Base-by-base conservation (phyloP, 2,797 vertebrate genomes). In the Cirrhinus molitorella region DNA sequence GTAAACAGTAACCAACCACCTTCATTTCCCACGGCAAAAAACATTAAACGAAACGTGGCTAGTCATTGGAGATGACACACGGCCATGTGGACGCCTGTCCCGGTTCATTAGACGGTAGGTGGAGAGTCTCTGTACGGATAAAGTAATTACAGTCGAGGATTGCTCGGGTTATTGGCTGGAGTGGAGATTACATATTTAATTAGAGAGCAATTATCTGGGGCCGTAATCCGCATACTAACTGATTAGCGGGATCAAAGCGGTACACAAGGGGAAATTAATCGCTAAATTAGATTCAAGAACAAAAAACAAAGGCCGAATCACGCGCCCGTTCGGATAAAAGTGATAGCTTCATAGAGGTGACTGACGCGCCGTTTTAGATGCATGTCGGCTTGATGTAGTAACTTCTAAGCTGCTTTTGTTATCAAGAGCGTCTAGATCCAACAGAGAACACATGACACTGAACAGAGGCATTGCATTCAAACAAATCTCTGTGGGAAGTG, bases 121-220 rank as follows among this genome's bases (percentile, higher is more conserved):
- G 73, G 81, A 83, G 81, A 83, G 73, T 70, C 81, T 77, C 74
- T 25, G 74, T 78, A 47, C 40, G 74, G 74, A 78, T 77, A 78
- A 83, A 83, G 82, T 83, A 78, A 78, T 83, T 83, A 83, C 81
- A 76, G 59, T 43, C 2, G 61, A 83, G 81, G 81, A 83, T 70
- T 78, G 40, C 73, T 68, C 21, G 25, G 51, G 81, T 83, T 83
- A 77, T 83, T 83, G 81, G 81, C 81, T 83, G 74, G 82, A 83
- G 74, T 83, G 65, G 74, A 83, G 74, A 83, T 83, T 83, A 83
- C 74, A 83, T 83, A 83, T 83, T 83, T 83, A 77, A 83, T 83
- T 83, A 83, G 40, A 61, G 82, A 83, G 82, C 82, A 83, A 83
- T 83, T 83, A 83, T 83, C 74, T 78, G 53, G 65, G 37, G 63